Conservation (phyloP, 2,888 invertebrate genomes). For the Brachycybe producta region DNA sequence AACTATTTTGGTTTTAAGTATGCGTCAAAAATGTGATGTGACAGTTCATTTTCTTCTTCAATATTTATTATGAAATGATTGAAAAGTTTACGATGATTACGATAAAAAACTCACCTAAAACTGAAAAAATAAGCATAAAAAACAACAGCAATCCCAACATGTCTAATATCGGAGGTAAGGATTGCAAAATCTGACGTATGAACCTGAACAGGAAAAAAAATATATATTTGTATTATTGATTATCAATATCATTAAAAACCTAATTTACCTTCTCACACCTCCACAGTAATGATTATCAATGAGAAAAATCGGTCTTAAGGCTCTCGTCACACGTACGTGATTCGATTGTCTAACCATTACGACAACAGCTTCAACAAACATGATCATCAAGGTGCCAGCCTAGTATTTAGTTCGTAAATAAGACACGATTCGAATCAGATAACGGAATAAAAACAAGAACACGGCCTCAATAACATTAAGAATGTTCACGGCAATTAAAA, state of each 20-base stretch:
- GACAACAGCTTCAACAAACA: conserved; percentile 67
- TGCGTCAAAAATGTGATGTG: too few species aligned
- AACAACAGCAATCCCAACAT: conserved; percentile 73
- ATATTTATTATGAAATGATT: too few species aligned
- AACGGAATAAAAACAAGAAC: too few species aligned
- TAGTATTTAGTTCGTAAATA: too few species aligned
- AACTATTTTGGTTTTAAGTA: too few species aligned
- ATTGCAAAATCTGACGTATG: conserved; percentile 59
- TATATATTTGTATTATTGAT: neutral
- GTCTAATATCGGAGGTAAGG: conserved; percentile 72
- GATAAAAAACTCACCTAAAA: too few species aligned
- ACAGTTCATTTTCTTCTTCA: too few species aligned
- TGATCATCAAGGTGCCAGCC: conserved; percentile 59
- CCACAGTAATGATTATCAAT: conserved; percentile 74
- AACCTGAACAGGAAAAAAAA: conserved; percentile 28
- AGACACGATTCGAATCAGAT: too few species aligned
- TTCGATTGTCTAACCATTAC: conserved; percentile 66
- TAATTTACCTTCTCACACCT: conserved; percentile 46
- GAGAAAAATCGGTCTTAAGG: conserved; percentile 72
- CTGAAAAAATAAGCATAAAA: conserved; percentile 67
- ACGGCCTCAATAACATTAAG: too few species aligned
- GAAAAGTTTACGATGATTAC: too few species aligned
- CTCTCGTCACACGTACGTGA: conserved; percentile 75
- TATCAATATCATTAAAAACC: neutral
- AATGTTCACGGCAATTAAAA: too few species aligned